phyloP scores from a whole-genome alignment of 2,797 vertebrate genomes.

The Microctenopoma stevenorrisi region DNA sequence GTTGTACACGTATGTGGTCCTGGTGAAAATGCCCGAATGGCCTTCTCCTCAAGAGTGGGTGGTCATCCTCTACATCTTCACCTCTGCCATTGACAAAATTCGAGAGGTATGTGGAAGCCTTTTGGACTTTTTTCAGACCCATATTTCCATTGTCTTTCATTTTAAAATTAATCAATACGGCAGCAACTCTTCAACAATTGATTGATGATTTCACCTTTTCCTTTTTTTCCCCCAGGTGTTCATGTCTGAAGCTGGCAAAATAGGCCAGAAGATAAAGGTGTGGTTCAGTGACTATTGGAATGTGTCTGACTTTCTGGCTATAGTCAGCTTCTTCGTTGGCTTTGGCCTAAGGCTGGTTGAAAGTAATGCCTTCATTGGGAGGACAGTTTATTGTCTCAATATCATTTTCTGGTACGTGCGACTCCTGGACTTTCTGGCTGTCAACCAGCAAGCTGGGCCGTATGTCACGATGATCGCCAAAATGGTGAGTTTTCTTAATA shows the following conservation, averaged over 20 bases:
- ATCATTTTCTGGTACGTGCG: conserved; percentile 99
- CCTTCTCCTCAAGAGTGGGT: conserved; percentile 96
- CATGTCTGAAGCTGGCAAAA: conserved; percentile 98
- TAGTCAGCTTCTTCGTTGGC: conserved; percentile 94
- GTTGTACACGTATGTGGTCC: conserved; percentile 96
- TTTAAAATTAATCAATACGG: neutral
- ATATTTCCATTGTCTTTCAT: neutral
- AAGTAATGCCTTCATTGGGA: conserved; percentile 86
- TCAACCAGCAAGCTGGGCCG: conserved; percentile 98
- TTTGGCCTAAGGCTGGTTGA: conserved; percentile 92
- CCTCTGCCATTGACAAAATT: conserved; percentile 95
- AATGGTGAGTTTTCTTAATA: conserved; percentile 89
- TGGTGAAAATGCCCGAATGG: conserved; percentile 90
- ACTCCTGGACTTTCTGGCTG: conserved; percentile 95
- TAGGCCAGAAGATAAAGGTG: conserved; percentile 97
- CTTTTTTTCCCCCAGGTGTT: conserved; percentile 87
- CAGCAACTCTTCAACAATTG: neutral
- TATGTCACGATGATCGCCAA: conserved; percentile 99
- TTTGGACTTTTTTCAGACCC: neutral
- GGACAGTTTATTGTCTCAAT: conserved; percentile 96
- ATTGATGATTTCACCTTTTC: neutral
- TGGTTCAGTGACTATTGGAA: conserved; percentile 99
- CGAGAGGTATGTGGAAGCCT: conserved; percentile 88
- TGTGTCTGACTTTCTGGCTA: conserved; percentile 94
- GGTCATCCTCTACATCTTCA: conserved; percentile 98